phyloP scores from a whole-genome alignment of 1,140 invertebrate genomes.

The Drosophila truncata region DNA sequence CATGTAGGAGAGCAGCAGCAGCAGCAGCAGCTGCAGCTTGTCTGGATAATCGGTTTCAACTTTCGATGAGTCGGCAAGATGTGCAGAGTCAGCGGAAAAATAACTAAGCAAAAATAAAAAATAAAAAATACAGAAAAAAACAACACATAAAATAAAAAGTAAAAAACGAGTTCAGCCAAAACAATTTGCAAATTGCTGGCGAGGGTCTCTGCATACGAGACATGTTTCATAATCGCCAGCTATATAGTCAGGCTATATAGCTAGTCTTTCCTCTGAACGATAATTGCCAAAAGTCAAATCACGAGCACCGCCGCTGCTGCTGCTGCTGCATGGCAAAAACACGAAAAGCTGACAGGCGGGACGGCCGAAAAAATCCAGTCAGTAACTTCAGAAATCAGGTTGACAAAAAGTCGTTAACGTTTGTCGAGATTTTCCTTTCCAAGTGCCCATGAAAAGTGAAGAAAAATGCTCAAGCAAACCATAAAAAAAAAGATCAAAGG shows the following conservation, averaged over 20 bases:
- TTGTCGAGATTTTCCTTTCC: slow-evolving; percentile 21
- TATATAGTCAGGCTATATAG: neutral
- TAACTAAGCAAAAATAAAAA: slow-evolving; percentile 20
- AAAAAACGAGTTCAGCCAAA: slow-evolving; percentile 35
- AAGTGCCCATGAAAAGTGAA: slow-evolving; percentile 34
- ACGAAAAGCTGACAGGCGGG: slow-evolving; percentile 22
- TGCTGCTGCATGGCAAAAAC: slow-evolving; percentile 8
- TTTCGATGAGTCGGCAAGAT: slow-evolving; percentile 45
- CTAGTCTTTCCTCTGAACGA: slow-evolving; percentile 25
- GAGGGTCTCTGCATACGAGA: slow-evolving; percentile 25
- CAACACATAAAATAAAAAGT: slow-evolving; percentile 29
- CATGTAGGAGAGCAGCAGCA: slow-evolving; percentile 1
- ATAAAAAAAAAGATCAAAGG: slow-evolving; percentile 40
- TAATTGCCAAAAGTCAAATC: slow-evolving; percentile 57
- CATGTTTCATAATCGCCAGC: slow-evolving; percentile 47
- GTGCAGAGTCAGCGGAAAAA: slow-evolving; percentile 26
- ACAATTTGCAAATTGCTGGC: slow-evolving; percentile 49
- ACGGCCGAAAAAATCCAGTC: neutral
- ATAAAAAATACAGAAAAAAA: neutral
- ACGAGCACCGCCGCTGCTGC: slow-evolving; percentile 14
- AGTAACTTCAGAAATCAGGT: slow-evolving; percentile 30
- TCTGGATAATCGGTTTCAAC: slow-evolving; percentile 43
- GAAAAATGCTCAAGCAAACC: slow-evolving; percentile 6
- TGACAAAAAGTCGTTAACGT: slow-evolving; percentile 48
- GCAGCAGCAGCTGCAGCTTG: slow-evolving; percentile 5